Evolutionary conservation across 1,140 invertebrate species (phyloP), one percentile per base, ranked within the genome.

Genomic region (Drosophila neocordata): DNA sequence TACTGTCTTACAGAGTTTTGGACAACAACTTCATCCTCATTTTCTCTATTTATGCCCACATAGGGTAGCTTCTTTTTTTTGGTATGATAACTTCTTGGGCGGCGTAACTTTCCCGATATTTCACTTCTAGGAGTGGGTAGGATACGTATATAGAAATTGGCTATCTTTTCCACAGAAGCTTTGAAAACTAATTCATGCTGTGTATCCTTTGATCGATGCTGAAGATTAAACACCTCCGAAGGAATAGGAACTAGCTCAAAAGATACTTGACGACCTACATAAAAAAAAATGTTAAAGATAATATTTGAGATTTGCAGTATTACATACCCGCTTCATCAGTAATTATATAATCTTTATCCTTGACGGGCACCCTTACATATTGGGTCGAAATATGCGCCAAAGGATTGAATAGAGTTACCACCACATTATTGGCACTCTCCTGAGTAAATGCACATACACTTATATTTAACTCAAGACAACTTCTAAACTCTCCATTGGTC

Each of bases 371-470:
- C 12, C 95, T 93, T 8, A 97, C 92, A 74, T 94, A 95, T 41
- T 94, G 92, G 9, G 93, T 92, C 0, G 96, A 93, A 34, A 93
- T 89, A 37, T 94, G 93, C 58, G 95, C 95, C 7, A 96, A 80
- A 0, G 97, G 96, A 92, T 99, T 99, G 89, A 97, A 97, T 2
- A 97, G 79, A 0, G 95, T 94, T 0, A 97, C 82, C 12, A 92
- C 1, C 95, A 83, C 96, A 95, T 69, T 93, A 91, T 62, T 1
- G 94, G 94, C n/a, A 93, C 82, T 84, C 72, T 70, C 27, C 12
- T 59, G 34, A 5, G 82, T 85, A 6, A 82, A 63, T 1, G 69
- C 77, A 65, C 95, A 96, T 0, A 92, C 81, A 77, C 95, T 95
- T 0, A 95, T 93, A 65, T 96, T 98, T 1, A 95, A 79, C 27